Conservation (phyloP, 2,797 vertebrate genomes). For the Pseudopleuronectes americanus region DNA sequence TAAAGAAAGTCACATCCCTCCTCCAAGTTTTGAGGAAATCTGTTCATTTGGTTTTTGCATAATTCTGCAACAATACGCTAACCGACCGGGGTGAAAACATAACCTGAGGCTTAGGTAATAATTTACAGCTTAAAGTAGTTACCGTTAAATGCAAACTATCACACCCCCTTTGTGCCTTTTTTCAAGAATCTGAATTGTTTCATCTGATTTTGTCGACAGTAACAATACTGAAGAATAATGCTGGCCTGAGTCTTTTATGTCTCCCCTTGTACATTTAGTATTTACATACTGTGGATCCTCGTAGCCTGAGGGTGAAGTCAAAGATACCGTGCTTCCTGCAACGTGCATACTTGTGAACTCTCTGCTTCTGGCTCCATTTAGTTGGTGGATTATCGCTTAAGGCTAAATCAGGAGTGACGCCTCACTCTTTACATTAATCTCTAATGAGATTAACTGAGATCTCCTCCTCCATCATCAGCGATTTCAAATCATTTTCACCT, state of each 20-base stretch:
- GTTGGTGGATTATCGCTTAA: neutral
- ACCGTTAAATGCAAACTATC: neutral
- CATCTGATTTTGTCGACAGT: neutral
- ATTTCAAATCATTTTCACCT: conserved; percentile 1
- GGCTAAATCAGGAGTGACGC: neutral
- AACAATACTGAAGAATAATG: neutral
- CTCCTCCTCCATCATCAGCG: neutral
- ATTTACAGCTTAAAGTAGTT: no score
- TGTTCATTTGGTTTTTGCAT: no score
- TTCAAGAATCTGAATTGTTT: neutral
- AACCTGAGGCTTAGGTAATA: no score
- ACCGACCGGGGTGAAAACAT: no score
- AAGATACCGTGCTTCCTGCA: neutral
- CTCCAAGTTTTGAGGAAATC: no score
- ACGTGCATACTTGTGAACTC: neutral
- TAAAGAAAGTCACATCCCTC: no score
- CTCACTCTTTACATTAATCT: conserved; percentile 14
- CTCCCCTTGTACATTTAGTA: neutral
- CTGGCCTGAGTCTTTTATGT: neutral
- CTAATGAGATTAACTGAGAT: neutral
- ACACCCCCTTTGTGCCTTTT: neutral
- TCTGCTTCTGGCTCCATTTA: neutral
- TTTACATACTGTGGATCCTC: neutral
- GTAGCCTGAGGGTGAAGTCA: neutral
- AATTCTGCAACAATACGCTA: no score